Base-by-base conservation (phyloP, 1,140 invertebrate species). In the Cyphomyrmex costatus region DNA sequence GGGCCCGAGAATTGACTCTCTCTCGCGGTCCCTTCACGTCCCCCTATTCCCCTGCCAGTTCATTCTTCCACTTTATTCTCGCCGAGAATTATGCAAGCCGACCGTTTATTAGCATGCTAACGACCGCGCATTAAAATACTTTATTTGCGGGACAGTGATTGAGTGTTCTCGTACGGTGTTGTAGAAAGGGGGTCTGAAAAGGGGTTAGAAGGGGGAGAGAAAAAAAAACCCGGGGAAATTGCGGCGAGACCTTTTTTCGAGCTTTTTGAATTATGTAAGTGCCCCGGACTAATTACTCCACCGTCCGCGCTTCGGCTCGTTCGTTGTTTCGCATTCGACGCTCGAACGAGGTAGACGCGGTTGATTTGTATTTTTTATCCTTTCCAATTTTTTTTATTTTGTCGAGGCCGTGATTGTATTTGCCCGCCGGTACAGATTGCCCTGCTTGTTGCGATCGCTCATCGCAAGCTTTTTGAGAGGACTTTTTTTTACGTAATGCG, bases 21-120 rank as follows among this genome's bases (percentile, higher is more conserved):
- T 84, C 77, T 76, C 60, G 74, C 21, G 42, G 79, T 71, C 71
- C n/a, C 70, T 80, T 77, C 56, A 51, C 21, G 85, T 87, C 88
- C 86, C 70, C 70, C 49, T 33, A 71, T 68, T 83, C 58, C 76
- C 30, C 51, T 46, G 51, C 73, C 68, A 42, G 36, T n/a, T 19
- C n/a, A 84, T 85, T 87, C 88, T 58, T 86, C 63, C 61, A 70
- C 46, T 56, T 79, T 60, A 73, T 85, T 74, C 79, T 83, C 73
- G 63, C 70, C 60, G 61, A 56, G 58, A 71, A 89, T 90, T 84
- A 89, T 87, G 79, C 85, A 66, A 76, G 86, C 56, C 89, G 74
- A 85, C 80, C 86, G 89, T 85, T 80, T 89, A 90, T 90, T 90
- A 88, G 76, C 80, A 85, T 87, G 46, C 79, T 89, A 90, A 90